Percentiles rank a stretch among this genome's conserved stretches.
Conservation (phyloP, 2,113 vertebrate species). For the Oreochromis aureus region DNA sequence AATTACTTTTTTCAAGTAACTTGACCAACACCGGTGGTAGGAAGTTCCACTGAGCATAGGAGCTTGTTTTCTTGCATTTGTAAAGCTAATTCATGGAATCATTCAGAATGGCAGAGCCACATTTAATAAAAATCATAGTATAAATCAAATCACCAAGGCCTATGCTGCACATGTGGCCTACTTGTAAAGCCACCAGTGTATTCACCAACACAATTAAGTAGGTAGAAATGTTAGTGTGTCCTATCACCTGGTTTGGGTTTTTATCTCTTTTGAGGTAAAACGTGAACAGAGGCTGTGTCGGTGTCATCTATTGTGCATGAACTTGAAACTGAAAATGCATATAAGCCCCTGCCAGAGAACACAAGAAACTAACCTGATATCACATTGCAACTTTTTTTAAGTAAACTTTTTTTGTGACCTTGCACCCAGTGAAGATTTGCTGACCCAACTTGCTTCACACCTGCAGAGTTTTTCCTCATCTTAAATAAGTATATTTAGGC, state of each 20-base stretch:
- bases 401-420: not conserved
- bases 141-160: rapidly evolving
- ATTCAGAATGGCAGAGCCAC: not conserved
- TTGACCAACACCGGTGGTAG: not conserved
- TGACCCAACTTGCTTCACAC: not conserved
- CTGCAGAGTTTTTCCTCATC: not conserved
- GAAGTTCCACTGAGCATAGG: not conserved
- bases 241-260: not conserved
- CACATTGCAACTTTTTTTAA: not conserved
- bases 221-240: rapidly evolving
- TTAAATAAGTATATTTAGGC: not conserved
- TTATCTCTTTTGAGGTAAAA: not conserved
- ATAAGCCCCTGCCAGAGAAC: not conserved
- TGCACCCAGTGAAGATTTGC: not conserved
- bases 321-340: not conserved
- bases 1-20: not conserved
- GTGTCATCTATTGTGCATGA: not conserved
- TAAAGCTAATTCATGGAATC: not conserved
- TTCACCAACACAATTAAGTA: not conserved
- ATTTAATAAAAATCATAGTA: not conserved
- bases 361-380: not conserved
- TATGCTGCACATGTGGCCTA: not conserved
- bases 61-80: not conserved
- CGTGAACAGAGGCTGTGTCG: not conserved
- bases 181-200: not conserved